Evolutionary conservation across 2,797 vertebrate species (phyloP).

Genomic region (Sebastolobus altivelis): DNA sequence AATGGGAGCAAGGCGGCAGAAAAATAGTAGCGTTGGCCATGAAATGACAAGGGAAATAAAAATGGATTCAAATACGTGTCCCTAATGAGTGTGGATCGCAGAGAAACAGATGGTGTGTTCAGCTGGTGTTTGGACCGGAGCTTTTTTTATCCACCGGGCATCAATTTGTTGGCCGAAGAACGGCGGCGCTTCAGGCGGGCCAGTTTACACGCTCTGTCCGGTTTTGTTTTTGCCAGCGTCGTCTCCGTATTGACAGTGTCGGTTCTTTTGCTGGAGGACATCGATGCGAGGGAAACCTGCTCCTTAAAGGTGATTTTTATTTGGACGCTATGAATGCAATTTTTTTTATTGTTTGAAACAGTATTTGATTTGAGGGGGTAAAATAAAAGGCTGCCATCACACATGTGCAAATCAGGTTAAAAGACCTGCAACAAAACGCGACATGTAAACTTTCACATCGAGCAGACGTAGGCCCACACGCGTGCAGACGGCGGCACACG

Average conservation of each 20-base stretch:
- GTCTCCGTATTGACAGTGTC: slow-evolving; percentile 34
- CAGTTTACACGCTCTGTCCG: slow-evolving; percentile 52
- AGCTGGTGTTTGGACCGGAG: slow-evolving; percentile 67
- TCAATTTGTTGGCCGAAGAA: slow-evolving; percentile 65
- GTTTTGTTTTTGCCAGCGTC: slow-evolving; percentile 43
- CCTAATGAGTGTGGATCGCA: slow-evolving; percentile 59
- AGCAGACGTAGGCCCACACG: background rate
- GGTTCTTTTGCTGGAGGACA: slow-evolving; percentile 21
- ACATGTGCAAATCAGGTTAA: background rate
- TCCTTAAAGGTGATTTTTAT: background rate
- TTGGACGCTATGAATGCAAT: background rate
- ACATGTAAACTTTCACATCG: background rate
- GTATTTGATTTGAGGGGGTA: background rate
- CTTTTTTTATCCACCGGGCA: slow-evolving; percentile 68
- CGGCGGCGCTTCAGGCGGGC: slow-evolving; percentile 45
- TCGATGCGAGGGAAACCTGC: background rate
- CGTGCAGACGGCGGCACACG: background rate
- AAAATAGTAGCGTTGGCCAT: slow-evolving; percentile 10
- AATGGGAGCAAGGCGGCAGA: slow-evolving; percentile 9
- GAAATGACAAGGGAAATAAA: slow-evolving; percentile 58
- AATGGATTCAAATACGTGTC: slow-evolving; percentile 62
- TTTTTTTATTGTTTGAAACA: background rate
- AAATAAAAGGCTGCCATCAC: background rate
- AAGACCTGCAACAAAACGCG: background rate
- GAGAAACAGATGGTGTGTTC: slow-evolving; percentile 77